A percentile compares a stretch with the other conserved stretches of the same genome.
Conservation (phyloP, 1,140 invertebrate species). For the Bombus huntii region DNA sequence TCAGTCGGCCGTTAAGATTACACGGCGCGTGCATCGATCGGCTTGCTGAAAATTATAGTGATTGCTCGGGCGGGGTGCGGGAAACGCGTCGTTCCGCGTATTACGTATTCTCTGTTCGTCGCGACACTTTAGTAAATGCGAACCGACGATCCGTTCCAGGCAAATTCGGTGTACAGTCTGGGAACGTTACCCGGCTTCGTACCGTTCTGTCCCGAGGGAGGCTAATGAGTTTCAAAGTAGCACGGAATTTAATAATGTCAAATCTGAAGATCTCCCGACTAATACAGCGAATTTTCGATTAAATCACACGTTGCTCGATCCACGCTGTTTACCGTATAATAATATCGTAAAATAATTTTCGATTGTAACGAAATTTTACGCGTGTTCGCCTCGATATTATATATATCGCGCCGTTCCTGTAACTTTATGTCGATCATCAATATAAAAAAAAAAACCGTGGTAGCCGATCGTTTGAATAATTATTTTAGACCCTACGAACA, state of each 20-base stretch:
- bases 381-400: no score
- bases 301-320: not conserved
- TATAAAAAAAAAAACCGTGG: not conserved
- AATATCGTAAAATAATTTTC: not conserved
- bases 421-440: not conserved
- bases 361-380: not conserved
- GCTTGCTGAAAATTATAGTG: slow-evolving; percentile 23
- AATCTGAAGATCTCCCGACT: not conserved
- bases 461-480: not conserved
- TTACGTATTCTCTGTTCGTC: slow-evolving; percentile 27
- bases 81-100: not conserved
- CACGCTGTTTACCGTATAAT: not conserved
- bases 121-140: slow-evolving; percentile 7
- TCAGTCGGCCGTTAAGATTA: slow-evolving; percentile 20
- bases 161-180: not conserved
- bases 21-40: slow-evolving; percentile 10
- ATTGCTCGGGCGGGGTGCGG: not conserved
- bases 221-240: slow-evolving; percentile 6
- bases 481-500: not conserved
- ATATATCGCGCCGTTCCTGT: not conserved
- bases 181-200: not conserved
- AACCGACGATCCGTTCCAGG: not conserved
- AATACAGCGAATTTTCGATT: not conserved
- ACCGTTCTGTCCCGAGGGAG: not conserved
- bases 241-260: slow-evolving; percentile 14